Conservation (phyloP, 1,140 invertebrate genomes). For the Papilio glaucus region DNA sequence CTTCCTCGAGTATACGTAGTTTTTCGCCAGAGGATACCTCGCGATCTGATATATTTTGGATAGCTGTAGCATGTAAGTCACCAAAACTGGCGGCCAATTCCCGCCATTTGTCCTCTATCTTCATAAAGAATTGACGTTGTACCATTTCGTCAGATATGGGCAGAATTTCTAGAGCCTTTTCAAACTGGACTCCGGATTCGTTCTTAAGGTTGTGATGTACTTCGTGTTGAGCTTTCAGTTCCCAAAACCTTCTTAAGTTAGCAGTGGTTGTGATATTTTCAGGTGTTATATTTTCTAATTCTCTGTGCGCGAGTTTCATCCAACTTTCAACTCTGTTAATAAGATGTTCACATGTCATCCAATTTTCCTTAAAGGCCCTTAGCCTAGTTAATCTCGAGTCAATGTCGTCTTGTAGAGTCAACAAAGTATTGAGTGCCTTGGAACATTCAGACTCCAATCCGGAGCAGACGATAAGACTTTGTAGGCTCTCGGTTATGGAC, state of each 20-base stretch:
- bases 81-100: constrained; percentile 86
- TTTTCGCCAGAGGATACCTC: constrained; percentile 89
- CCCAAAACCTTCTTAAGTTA: constrained; percentile 92
- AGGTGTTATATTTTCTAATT: constrained; percentile 83
- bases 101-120: constrained; percentile 90
- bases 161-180: constrained; percentile 90
- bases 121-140: constrained; percentile 89
- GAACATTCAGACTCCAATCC: constrained; percentile 88
- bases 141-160: constrained; percentile 91
- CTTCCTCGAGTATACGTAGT: constrained; percentile 88
- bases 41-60: constrained; percentile 87
- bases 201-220: constrained; percentile 91
- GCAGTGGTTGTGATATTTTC: constrained; percentile 85
- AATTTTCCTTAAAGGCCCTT: constrained; percentile 89
- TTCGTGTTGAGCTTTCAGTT: constrained; percentile 93
- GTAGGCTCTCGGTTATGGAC: constrained; percentile 88
- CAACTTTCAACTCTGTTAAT: constrained; percentile 89
- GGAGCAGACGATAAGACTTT: constrained; percentile 88
- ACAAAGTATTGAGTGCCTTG: constrained; percentile 87
- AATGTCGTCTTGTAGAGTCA: constrained; percentile 89
- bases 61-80: constrained; percentile 86
- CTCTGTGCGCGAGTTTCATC: constrained; percentile 88
- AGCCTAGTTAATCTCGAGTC: constrained; percentile 88
- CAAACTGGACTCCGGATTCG: constrained; percentile 88
- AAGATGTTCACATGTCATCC: constrained; percentile 88